Base-by-base conservation (phyloP, 92 coral and sea anemone genomes). In the Bergia sp. region DNA sequence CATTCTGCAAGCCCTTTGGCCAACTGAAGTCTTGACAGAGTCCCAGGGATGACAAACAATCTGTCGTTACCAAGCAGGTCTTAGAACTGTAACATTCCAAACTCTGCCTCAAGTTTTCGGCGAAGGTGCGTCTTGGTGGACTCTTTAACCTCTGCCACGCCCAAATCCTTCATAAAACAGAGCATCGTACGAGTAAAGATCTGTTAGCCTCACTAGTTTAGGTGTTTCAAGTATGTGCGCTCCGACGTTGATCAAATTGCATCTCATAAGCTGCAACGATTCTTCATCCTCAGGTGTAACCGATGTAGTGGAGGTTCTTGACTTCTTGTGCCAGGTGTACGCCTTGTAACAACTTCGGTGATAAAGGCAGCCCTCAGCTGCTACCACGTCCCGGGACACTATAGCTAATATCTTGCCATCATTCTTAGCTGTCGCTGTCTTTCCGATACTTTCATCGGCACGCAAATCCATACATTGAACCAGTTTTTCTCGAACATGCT, bases 31-130 rank as follows among this genome's bases (percentile, higher is more conserved):
- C 71, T 66, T 13, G 94, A 85, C 41, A 85, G 65, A 40, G 36
- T 92, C 65, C 76, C 75, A 41, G 90, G 90, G 85, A 89, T 88
- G 21, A 92, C 90, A 81, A 85, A 92, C 85, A 91, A 29, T 67
- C 86, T 41, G 85, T 85, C 86, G 89, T 92, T 92, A 16, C 86
- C 85, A 73, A 86, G 92, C 47, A 92, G 82, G 73, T 89, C 92
- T 75, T 92, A 91, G 12, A 72, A 72, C 77, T 37, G 64, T 13
- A 55, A 55, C 64, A 69, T 55, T 55, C 64, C 64, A 55, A 55
- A 55, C 64, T 55, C 64, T 55, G 64, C 64, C 20, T 55, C 64
- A 55, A 55, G 64, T 45, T 45, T 45, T 45, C 50, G 50, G 50
- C 50, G 50, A 45, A 55, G 20, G 20, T 55, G 64, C 64, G 64